phyloP scores from a whole-genome alignment of 2,888 invertebrate genomes.

The Volucella inflata region DNA sequence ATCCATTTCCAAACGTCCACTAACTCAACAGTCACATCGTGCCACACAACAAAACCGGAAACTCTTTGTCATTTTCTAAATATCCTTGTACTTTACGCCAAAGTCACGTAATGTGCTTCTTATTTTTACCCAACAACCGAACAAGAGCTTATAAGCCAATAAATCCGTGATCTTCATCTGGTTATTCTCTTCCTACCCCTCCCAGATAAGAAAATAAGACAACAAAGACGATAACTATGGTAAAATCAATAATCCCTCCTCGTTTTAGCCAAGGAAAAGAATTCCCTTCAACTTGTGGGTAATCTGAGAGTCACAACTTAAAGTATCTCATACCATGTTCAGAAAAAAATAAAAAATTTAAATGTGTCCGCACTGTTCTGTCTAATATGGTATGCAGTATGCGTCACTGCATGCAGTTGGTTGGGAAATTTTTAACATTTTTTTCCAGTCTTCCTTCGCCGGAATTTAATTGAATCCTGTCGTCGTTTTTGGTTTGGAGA shows the following conservation, averaged over 20 bases:
- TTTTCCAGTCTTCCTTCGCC: slow-evolving; percentile 6
- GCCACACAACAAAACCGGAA: slow-evolving; percentile 14
- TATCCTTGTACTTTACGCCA: slow-evolving; percentile 20
- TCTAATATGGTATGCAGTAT: slow-evolving; percentile 55
- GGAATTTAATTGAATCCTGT: slow-evolving; percentile 59
- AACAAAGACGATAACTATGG: not conserved
- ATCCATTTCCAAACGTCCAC: slow-evolving; percentile 6
- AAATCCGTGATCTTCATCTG: slow-evolving; percentile 42
- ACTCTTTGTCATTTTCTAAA: slow-evolving; percentile 29
- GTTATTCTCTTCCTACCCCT: not conserved
- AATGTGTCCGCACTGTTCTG: slow-evolving; percentile 13
- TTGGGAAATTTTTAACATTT: not conserved
- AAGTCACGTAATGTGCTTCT: slow-evolving; percentile 49
- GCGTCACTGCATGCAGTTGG: slow-evolving; percentile 51
- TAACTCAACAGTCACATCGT: not conserved
- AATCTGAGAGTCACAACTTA: slow-evolving; percentile 53
- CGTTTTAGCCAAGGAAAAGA: slow-evolving; percentile 18
- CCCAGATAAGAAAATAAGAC: not conserved
- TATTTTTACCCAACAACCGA: slow-evolving; percentile 20
- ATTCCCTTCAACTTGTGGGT: slow-evolving; percentile 45
- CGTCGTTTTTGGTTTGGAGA: slow-evolving; percentile 39
- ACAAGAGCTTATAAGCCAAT: slow-evolving; percentile 45
- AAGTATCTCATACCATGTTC: not conserved
- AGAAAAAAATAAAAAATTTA: slow-evolving; percentile 51
- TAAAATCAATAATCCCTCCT: slow-evolving; percentile 63